phyloP scores from a whole-genome alignment of 2,113 vertebrate genomes.

The Mobula hypostoma region DNA sequence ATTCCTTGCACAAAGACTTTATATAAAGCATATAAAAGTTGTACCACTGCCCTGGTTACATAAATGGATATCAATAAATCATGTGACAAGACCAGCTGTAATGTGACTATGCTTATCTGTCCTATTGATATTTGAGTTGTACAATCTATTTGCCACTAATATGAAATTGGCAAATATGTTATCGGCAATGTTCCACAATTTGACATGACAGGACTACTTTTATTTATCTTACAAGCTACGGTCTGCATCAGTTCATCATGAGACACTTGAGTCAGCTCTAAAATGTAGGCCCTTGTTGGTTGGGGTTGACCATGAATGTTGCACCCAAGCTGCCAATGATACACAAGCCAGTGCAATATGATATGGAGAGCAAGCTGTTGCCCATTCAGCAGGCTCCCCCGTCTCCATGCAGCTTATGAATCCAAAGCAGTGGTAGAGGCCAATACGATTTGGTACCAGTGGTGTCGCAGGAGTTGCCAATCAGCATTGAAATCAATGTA shows the following conservation, averaged over 20 bases:
- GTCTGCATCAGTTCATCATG: neutral
- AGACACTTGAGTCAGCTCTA: neutral
- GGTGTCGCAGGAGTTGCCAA: too few relatives aligned
- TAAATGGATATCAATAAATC: constrained; percentile 29
- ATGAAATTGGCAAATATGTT: neutral
- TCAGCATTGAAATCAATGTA: too few relatives aligned
- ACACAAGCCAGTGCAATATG: too few relatives aligned
- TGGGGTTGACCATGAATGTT: too few relatives aligned
- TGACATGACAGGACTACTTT: neutral
- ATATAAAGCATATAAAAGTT: neutral
- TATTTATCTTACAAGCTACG: neutral
- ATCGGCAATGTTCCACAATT: neutral
- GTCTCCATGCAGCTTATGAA: too few relatives aligned
- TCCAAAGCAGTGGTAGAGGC: too few relatives aligned
- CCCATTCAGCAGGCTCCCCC: too few relatives aligned
- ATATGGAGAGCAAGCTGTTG: too few relatives aligned
- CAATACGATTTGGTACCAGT: too few relatives aligned
- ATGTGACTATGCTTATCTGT: neutral
- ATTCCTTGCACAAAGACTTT: neutral
- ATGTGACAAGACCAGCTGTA: neutral
- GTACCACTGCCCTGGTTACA: neutral
- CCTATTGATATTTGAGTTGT: neutral
- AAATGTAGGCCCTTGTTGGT: neutral
- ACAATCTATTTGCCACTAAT: neutral
- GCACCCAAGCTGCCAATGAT: too few relatives aligned